A percentile compares a stretch with the other conserved stretches of the same genome.
Conservation (phyloP, 2,888 invertebrate species). For the Endotricha flammealis region DNA sequence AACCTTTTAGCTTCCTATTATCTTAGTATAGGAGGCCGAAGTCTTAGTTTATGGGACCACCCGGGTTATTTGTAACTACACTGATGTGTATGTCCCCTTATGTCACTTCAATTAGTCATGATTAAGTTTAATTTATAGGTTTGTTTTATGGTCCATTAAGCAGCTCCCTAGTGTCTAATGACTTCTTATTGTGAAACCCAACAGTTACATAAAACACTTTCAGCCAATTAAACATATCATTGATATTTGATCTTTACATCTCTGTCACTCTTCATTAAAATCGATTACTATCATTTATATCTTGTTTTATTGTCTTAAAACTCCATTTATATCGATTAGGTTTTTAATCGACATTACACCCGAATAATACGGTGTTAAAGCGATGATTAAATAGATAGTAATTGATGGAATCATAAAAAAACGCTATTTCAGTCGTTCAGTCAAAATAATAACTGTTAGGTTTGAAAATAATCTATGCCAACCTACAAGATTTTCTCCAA, state of each 20-base stretch:
- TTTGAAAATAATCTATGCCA: no score
- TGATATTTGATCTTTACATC: conserved; percentile 45
- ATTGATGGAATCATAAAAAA: no score
- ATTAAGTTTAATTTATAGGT: conserved; percentile 73
- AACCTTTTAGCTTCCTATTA: conserved; percentile 54
- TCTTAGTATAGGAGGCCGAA: conserved; percentile 45
- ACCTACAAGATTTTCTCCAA: no score
- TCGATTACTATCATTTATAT: conserved; percentile 19
- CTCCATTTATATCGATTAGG: neutral
- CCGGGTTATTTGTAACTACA: conserved; percentile 40
- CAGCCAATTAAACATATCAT: conserved; percentile 51
- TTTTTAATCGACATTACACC: no score
- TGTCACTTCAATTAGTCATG: conserved; percentile 69
- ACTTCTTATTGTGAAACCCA: conserved; percentile 56
- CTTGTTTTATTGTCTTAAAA: conserved; percentile 1
- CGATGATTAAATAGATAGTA: no score
- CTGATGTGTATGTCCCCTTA: conserved; percentile 36
- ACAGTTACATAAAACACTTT: conserved; percentile 65
- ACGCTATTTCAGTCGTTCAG: no score
- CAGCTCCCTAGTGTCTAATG: conserved; percentile 57
- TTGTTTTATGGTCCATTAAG: conserved; percentile 69
- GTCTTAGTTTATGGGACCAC: conserved; percentile 56
- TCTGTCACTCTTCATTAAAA: conserved; percentile 35
- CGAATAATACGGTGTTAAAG: no score
- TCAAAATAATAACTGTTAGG: no score